Base-by-base conservation (phyloP, 1,140 invertebrate genomes). In the Bilobella aurantiaca region DNA sequence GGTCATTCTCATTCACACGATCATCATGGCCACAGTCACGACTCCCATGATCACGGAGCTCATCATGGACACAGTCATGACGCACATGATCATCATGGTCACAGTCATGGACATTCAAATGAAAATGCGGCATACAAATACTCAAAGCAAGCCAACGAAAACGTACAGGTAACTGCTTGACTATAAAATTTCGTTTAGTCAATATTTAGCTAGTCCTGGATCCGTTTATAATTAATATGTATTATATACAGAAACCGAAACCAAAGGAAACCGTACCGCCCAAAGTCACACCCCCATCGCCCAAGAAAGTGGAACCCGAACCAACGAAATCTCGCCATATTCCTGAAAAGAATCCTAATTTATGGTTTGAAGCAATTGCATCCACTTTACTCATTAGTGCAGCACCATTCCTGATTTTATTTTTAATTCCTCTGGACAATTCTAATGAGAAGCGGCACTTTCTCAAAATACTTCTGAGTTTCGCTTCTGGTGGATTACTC, bases 331-430 rank as follows among this genome's bases (percentile, higher is more conserved):
- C 49, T 5, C 58, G 3, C 1, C 57, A 42, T 28, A 18, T 34
- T 14, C 37, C n/a, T 5, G 30, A 53, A 57, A 57, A 14, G 53
- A 72, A 72, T 65, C 68, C 71, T 25, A 79, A 82, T 62, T 79
- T 93, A 37, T 91, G 91, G 83, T 66, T 88, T n/a, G 83, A 89
- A 77, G 90, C 92, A 1, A 82, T 94, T 74, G 84, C 84, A 12
- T 92, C 94, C 1, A 98, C 96, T 0, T 74, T 96, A 12, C 79
- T 96, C 42, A 97, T 99, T 72, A 97, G 93, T 77, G 83, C 89
- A 57, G 92, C 92, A 16, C 96, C 96, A 1, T 94, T 95, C 75
- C 80, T 98, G 23, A 88, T 99, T 65, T 81, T 99, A 1, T 91
- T 96, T 74, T 85, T 96, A 63, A 91, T 99, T 72, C 96, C 95